phyloP scores from a whole-genome alignment of 2,888 invertebrate genomes.

The Drosophila tripunctata region DNA sequence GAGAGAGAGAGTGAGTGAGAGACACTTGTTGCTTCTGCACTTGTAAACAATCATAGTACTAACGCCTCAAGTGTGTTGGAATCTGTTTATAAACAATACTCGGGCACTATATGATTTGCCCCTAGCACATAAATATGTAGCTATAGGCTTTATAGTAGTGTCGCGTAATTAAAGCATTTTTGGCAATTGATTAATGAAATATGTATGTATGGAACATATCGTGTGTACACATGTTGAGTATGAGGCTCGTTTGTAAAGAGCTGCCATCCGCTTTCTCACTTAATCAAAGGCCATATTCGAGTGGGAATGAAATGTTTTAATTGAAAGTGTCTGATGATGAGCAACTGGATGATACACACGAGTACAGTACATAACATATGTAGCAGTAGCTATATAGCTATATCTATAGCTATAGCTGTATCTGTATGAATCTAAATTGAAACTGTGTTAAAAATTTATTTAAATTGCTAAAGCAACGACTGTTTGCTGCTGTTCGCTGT shows the following conservation, averaged over 20 bases:
- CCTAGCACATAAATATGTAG: too few species aligned
- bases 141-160: too few species aligned
- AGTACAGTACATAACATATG: constrained; percentile 4
- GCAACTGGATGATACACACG: constrained; percentile 25
- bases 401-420: too few species aligned
- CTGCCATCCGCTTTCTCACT: constrained; percentile 50
- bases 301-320: constrained; percentile 70
- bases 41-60: constrained; percentile 15
- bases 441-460: constrained; percentile 69
- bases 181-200: constrained; percentile 12
- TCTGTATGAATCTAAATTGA: constrained; percentile 61
- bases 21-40: constrained; percentile 27
- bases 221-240: too few species aligned
- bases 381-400: constrained; percentile 5
- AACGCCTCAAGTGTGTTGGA: neutral
- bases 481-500: constrained; percentile 4
- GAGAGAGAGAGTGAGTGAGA: too few species aligned
- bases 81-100: constrained; percentile 22
- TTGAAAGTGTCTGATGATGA: constrained; percentile 75
- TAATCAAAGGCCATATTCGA: constrained; percentile 66
- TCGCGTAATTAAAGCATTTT: constrained; percentile 11
- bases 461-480: constrained; percentile 50
- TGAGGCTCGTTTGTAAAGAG: too few species aligned
- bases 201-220: constrained; percentile 1
- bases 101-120: neutral